Evolutionary conservation across 2,888 invertebrate genomes (phyloP).

Genomic region (Rhagonycha fulva): DNA sequence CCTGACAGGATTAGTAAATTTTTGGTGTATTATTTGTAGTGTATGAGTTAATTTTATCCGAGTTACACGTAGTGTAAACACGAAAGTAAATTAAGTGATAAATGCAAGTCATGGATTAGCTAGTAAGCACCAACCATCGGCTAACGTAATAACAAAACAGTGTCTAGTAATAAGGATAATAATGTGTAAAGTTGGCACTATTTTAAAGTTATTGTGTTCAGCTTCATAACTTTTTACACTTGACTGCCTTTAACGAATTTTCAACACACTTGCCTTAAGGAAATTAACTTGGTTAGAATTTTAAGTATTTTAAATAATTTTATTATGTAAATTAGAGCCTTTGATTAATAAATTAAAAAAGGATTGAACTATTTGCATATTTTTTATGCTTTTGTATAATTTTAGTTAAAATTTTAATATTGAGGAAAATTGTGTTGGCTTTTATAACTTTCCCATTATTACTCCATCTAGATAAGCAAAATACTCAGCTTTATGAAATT

Average conservation of each 20-base stretch:
- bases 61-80: slow-evolving; percentile 31
- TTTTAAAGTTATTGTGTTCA: slow-evolving; percentile 31
- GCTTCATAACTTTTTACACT: slow-evolving; percentile 30
- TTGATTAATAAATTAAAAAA: neutral
- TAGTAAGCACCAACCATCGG: slow-evolving; percentile 40
- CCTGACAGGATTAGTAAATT: neutral
- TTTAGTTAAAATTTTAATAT: neutral
- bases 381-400: neutral
- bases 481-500: neutral
- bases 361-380: neutral
- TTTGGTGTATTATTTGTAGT: neutral
- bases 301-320: neutral
- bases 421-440: neutral
- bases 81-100: slow-evolving; percentile 40
- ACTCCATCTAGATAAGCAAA: neutral
- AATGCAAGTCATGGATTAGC: slow-evolving; percentile 42
- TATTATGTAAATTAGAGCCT: neutral
- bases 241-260: slow-evolving; percentile 17
- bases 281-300: neutral
- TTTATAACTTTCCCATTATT: neutral
- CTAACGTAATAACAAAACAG: slow-evolving; percentile 16
- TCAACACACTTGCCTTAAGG: slow-evolving; percentile 2
- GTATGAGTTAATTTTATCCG: neutral
- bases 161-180: slow-evolving; percentile 21
- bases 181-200: slow-evolving; percentile 37